Conservation (phyloP, 2,888 invertebrate species). For the Polyommatus iphigenia region DNA sequence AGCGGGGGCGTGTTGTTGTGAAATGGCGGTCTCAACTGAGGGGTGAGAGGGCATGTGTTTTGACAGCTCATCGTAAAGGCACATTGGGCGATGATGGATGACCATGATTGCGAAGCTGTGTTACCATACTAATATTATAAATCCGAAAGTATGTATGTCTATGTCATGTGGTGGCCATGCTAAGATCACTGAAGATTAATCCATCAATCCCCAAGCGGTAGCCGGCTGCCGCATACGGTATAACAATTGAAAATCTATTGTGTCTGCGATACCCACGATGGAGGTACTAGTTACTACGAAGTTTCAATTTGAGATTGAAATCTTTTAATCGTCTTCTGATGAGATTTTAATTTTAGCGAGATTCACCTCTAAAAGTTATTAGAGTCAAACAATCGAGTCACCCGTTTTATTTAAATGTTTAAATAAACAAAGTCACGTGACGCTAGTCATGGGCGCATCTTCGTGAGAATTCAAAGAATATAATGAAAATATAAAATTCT, state of each 20-base stretch:
- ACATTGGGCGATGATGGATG: too few species aligned
- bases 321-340: background rate
- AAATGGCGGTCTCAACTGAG: background rate
- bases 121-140: too few species aligned
- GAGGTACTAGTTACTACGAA: too few species aligned
- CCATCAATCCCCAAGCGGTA: too few species aligned
- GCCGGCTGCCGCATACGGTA: too few species aligned
- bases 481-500: conserved; percentile 12
- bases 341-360: background rate
- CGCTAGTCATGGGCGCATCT: background rate
- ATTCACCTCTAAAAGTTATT: background rate
- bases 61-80: too few species aligned
- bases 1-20: background rate
- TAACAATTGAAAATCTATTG: too few species aligned
- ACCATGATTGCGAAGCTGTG: too few species aligned
- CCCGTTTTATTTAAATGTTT: background rate
- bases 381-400: background rate
- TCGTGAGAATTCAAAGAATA: background rate
- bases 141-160: too few species aligned
- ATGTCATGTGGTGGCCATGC: background rate
- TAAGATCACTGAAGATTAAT: too few species aligned
- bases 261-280: too few species aligned
- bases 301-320: too few species aligned
- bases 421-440: conserved; percentile 7
- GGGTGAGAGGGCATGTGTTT: background rate